Evolutionary conservation across 2,113 vertebrate genomes (phyloP).

Genomic region (Cebus imitator): DNA sequence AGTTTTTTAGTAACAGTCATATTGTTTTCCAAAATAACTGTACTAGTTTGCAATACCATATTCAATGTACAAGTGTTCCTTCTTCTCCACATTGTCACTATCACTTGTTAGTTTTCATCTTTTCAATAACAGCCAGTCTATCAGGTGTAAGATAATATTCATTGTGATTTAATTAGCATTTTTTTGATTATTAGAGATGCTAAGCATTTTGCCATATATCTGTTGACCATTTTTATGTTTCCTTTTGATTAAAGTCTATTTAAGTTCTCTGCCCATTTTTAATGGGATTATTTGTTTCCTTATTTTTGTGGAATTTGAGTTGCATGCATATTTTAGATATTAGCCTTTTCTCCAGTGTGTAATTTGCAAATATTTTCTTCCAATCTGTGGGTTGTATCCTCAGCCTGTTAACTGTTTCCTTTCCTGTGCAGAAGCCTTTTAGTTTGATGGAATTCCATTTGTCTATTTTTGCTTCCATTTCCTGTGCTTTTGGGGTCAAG

Average conservation of each 20-base stretch:
- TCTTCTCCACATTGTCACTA: background rate
- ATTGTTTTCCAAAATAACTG: background rate
- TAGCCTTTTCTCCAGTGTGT: background rate
- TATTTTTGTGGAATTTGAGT: background rate
- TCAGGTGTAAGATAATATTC: background rate
- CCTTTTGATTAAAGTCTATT: background rate
- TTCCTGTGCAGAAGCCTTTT: background rate
- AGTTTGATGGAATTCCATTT: background rate
- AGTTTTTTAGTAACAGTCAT: background rate
- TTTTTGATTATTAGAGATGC: background rate
- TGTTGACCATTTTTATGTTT: background rate
- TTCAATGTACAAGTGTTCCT: background rate
- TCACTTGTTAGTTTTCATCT: background rate
- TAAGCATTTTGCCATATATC: background rate
- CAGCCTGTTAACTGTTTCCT: background rate
- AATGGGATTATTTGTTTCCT: background rate
- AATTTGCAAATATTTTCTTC: background rate
- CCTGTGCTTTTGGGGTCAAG: background rate
- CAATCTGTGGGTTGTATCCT: background rate
- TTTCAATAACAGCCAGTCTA: background rate
- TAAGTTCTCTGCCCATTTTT: background rate
- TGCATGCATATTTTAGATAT: background rate
- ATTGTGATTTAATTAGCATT: background rate
- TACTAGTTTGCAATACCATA: background rate
- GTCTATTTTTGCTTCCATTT: background rate